Evolutionary conservation across 2,888 invertebrate species (phyloP).

Genomic region (Sphaerophoria taeniata): DNA sequence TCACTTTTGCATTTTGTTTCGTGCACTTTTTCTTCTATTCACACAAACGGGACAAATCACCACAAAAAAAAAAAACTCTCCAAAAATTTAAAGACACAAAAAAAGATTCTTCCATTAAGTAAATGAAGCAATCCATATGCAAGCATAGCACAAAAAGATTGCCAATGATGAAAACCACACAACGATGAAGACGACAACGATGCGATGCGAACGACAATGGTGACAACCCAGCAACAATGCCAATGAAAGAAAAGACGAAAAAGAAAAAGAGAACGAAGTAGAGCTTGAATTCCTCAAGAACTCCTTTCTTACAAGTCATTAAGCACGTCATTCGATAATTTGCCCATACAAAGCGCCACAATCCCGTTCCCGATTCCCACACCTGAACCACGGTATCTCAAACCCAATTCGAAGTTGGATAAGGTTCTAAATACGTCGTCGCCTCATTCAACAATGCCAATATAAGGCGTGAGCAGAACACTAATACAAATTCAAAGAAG

Average conservation of each 20-base stretch:
- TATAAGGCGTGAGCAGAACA: conserved; percentile 69
- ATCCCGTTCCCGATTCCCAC: conserved; percentile 4
- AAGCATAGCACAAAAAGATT: conserved; percentile 40
- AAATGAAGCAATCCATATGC: conserved; percentile 74
- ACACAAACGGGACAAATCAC: conserved; percentile 8
- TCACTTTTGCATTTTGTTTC: conserved; percentile 65
- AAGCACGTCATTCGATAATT: conserved; percentile 75
- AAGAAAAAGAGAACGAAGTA: conserved; percentile 49
- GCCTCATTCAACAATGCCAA: conserved; percentile 70
- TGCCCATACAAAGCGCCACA: conserved; percentile 74
- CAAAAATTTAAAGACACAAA: conserved; percentile 23
- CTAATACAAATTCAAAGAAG: conserved; percentile 46
- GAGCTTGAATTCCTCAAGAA: conserved; percentile 67
- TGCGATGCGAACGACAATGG: conserved; percentile 54
- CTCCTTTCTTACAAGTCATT: conserved; percentile 74
- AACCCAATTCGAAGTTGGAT: not conserved
- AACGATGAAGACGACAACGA: conserved; percentile 29
- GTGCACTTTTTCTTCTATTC: conserved; percentile 54
- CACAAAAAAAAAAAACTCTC: conserved; percentile 43
- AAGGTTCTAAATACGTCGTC: conserved; percentile 70
- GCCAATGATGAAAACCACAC: conserved; percentile 48
- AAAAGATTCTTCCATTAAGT: conserved; percentile 59
- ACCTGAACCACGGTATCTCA: not conserved
- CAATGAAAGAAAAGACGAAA: conserved; percentile 41
- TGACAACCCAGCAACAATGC: conserved; percentile 71